phyloP scores from a whole-genome alignment of 2,888 invertebrate genomes.

The Chloroclystis v-ata region DNA sequence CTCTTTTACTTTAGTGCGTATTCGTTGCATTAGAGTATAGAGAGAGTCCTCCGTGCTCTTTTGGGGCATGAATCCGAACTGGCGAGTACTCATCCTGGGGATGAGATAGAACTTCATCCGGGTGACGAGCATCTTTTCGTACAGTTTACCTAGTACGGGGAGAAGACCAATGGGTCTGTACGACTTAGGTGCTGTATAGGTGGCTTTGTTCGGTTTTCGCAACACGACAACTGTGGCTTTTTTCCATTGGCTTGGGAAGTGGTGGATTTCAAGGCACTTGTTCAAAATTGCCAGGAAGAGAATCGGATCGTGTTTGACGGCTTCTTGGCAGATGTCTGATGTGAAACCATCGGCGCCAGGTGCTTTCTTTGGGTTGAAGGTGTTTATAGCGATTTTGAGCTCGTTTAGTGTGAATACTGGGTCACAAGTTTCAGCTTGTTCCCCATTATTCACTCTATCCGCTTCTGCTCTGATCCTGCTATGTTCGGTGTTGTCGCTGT shows the following conservation, averaged over 20 bases:
- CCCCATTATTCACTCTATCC: neutral
- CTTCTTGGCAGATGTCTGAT: too few species aligned
- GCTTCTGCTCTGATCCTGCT: neutral
- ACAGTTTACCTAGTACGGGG: neutral
- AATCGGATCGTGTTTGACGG: too few species aligned
- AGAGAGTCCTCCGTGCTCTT: conserved; percentile 1
- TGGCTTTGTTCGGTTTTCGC: too few species aligned
- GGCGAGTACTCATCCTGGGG: neutral
- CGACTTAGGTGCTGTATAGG: too few species aligned
- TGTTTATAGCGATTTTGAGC: too few species aligned
- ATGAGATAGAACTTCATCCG: neutral
- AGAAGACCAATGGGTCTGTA: too few species aligned
- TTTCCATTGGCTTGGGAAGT: too few species aligned
- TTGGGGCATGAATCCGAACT: neutral
- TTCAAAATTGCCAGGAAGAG: too few species aligned
- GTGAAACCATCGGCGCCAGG: neutral
- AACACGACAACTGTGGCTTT: too few species aligned
- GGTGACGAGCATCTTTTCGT: neutral
- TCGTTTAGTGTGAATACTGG: neutral
- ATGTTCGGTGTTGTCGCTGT: neutral
- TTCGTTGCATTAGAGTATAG: neutral
- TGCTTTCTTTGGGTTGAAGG: neutral
- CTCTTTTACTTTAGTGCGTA: neutral
- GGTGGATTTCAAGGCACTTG: too few species aligned
- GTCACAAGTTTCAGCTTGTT: neutral